A percentile compares a stretch with the other conserved stretches of the same genome.
Conservation (phyloP, 2,888 invertebrate genomes). For the Rhopalosiphum nymphaeae region DNA sequence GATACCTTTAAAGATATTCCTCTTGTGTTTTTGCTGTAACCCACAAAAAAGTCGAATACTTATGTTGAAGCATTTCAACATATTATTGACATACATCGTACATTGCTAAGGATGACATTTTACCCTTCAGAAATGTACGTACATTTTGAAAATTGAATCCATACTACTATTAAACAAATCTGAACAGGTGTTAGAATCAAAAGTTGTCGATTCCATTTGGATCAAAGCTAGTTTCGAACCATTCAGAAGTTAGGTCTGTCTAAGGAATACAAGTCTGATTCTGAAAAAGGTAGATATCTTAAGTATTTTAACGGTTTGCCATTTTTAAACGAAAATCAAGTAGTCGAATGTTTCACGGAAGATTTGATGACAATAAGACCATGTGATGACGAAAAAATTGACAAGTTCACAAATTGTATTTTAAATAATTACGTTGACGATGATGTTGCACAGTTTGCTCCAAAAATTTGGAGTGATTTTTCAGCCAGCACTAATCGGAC, state of each 20-base stretch:
- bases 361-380: slow-evolving; percentile 55
- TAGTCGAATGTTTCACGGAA: slow-evolving; percentile 55
- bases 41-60: background rate
- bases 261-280: slow-evolving; percentile 24
- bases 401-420: slow-evolving; percentile 14
- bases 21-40: background rate
- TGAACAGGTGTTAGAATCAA: slow-evolving; percentile 6
- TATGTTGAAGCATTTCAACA: slow-evolving; percentile 23
- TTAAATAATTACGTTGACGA: slow-evolving; percentile 15
- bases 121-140: background rate
- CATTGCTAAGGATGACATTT: slow-evolving; percentile 9
- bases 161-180: background rate
- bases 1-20: background rate
- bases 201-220: slow-evolving; percentile 6
- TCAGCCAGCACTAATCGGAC: no score
- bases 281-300: slow-evolving; percentile 6
- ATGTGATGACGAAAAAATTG: slow-evolving; percentile 38
- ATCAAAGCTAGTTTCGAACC: no score
- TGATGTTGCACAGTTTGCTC: slow-evolving; percentile 38
- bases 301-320: slow-evolving; percentile 48
- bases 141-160: background rate
- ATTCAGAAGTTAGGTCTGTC: slow-evolving; percentile 14
- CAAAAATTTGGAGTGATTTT: slow-evolving; percentile 15
- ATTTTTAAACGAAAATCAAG: slow-evolving; percentile 43
- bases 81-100: slow-evolving; percentile 1